Percentiles rank a stretch among this genome's conserved stretches.
Evolutionary conservation across 2,797 vertebrate genomes (phyloP).

Genomic region (Chrysolophus pictus): DNA sequence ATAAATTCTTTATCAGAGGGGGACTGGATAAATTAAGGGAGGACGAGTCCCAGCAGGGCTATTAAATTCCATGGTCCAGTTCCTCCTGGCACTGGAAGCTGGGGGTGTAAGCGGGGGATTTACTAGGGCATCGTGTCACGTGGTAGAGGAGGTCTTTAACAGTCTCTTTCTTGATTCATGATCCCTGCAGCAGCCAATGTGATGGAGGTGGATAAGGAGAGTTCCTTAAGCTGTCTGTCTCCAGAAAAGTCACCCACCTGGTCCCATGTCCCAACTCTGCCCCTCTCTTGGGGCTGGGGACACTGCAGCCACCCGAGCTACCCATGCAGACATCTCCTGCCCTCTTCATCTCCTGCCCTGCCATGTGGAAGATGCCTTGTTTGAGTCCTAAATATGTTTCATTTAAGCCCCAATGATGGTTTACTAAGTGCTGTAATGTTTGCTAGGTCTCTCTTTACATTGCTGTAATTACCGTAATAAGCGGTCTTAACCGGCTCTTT

Average conservation of each 20-base stretch:
- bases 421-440: conserved; percentile 4
- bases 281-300: not conserved
- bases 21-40: conserved; percentile 18
- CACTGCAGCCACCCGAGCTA: not conserved
- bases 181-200: not conserved
- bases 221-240: not conserved
- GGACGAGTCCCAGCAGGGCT: not conserved
- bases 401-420: not conserved
- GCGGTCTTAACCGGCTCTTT: conserved; percentile 37
- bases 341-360: not conserved
- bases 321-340: not conserved
- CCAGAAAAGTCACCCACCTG: rapidly evolving
- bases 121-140: not conserved
- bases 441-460: conserved; percentile 27
- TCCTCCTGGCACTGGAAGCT: not conserved
- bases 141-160: not conserved
- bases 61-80: conserved; percentile 20
- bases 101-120: not conserved
- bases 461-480: conserved; percentile 51
- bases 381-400: conserved; percentile 44
- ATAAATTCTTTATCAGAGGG: conserved; percentile 37
- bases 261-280: not conserved
- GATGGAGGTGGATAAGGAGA: not conserved
- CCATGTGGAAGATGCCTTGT: not conserved
- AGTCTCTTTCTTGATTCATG: not conserved